Percentiles rank a stretch among this genome's conserved stretches.
Conservation (phyloP, 2,888 invertebrate genomes). For the Clusia tigrina region DNA sequence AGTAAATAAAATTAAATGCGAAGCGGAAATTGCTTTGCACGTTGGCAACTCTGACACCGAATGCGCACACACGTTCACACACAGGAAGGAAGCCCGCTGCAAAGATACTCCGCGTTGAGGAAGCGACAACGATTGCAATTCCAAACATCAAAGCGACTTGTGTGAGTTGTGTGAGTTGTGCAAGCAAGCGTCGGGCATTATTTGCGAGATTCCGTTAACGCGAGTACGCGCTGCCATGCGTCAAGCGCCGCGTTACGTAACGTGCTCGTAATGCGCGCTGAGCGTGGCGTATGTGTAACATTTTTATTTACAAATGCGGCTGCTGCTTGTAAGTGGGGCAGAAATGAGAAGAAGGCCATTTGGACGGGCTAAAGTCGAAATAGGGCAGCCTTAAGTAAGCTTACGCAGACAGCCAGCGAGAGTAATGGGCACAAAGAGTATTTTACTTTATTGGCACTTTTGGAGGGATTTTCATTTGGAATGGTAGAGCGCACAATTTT, state of each 20-base stretch:
- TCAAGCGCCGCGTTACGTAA: not conserved
- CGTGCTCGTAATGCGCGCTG: not conserved
- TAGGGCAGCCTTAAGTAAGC: constrained; percentile 4
- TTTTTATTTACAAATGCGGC: not conserved
- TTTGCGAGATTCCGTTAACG: too few species aligned
- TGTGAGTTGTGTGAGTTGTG: too few species aligned
- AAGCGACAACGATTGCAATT: not conserved
- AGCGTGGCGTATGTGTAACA: constrained; percentile 4
- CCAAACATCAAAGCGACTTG: not conserved
- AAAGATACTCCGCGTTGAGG: too few species aligned
- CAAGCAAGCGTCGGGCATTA: too few species aligned
- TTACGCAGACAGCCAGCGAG: too few species aligned
- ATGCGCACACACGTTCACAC: not conserved
- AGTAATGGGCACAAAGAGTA: not conserved
- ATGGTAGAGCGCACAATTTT: too few species aligned
- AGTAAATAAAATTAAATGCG: not conserved
- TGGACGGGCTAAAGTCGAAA: not conserved
- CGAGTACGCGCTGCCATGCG: not conserved
- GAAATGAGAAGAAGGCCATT: not conserved
- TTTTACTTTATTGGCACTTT: constrained; percentile 4
- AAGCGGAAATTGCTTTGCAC: not conserved
- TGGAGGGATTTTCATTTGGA: too few species aligned
- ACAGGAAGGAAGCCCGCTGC: constrained; percentile 8
- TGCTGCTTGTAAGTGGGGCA: not conserved
- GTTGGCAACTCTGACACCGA: not conserved